Evolutionary conservation across 2,113 vertebrate species (phyloP).

Genomic region (Sapajus apella): DNA sequence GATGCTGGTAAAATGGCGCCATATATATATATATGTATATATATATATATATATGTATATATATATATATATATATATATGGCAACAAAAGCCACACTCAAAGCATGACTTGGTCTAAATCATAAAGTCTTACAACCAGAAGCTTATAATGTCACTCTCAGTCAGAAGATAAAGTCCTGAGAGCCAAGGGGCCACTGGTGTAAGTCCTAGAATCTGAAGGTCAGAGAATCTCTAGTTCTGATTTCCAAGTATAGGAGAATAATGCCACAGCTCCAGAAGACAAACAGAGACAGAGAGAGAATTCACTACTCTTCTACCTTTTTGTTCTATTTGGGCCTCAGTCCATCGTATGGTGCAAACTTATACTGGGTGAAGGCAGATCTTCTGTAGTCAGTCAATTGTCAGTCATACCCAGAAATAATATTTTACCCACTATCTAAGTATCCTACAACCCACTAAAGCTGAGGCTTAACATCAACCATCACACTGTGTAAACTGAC

Average conservation of each 20-base stretch:
- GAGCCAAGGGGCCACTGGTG: too few species aligned
- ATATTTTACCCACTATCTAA: neutral
- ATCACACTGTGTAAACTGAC: neutral
- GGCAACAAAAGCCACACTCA: too few species aligned
- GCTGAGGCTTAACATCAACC: neutral
- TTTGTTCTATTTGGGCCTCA: neutral
- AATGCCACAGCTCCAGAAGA: neutral
- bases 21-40: too few species aligned
- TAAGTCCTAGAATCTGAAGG: neutral
- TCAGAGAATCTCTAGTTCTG: neutral
- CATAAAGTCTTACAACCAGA: neutral
- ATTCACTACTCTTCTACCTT: neutral
- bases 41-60: too few species aligned
- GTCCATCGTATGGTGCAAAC: neutral
- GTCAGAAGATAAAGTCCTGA: neutral
- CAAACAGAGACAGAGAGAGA: neutral
- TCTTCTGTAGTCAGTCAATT: too few species aligned
- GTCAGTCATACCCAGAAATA: neutral
- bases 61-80: too few species aligned
- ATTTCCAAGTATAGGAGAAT: neutral
- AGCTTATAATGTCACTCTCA: neutral
- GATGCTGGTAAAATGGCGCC: fast-evolving
- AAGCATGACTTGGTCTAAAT: neutral
- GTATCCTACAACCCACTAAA: neutral
- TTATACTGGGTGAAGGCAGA: neutral